Evolutionary conservation across 2,888 invertebrate species (phyloP).

Genomic region (Hybos culiciformis): DNA sequence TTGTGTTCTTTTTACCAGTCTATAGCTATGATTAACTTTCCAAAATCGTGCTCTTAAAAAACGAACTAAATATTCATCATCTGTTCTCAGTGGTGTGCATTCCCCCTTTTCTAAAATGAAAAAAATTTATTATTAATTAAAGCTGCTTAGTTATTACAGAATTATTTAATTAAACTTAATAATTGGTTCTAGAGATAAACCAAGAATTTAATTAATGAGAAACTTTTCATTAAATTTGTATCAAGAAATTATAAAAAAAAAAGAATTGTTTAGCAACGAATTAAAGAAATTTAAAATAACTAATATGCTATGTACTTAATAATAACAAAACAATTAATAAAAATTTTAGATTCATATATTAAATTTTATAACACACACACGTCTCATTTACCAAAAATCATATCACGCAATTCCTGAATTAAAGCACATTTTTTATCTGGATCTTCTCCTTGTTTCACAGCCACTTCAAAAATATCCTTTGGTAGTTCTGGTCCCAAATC

Average conservation of each 20-base stretch:
- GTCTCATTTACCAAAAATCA: conserved; percentile 51
- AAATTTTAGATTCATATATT: not conserved
- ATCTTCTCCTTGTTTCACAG: conserved; percentile 51
- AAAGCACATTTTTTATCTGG: conserved; percentile 51
- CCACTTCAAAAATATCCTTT: conserved; percentile 51
- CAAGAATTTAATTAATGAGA: no score
- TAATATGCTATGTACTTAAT: no score
- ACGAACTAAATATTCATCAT: conserved; percentile 57
- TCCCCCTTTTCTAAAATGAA: conserved; percentile 54
- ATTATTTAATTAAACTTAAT: no score
- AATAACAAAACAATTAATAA: no score
- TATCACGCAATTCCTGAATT: conserved; percentile 57
- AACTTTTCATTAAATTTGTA: not conserved
- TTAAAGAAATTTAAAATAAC: not conserved
- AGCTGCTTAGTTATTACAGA: no score
- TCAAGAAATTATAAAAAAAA: not conserved
- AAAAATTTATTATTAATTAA: not conserved
- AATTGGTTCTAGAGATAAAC: no score
- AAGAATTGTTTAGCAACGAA: no score
- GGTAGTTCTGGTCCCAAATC: conserved; percentile 51
- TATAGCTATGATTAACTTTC: conserved; percentile 54
- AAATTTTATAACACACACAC: not conserved
- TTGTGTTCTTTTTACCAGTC: conserved; percentile 47
- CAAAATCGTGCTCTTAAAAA: conserved; percentile 64
- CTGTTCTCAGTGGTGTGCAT: conserved; percentile 58